Conservation (phyloP, 2,797 vertebrate genomes). For the Ctenopoma multispine region DNA sequence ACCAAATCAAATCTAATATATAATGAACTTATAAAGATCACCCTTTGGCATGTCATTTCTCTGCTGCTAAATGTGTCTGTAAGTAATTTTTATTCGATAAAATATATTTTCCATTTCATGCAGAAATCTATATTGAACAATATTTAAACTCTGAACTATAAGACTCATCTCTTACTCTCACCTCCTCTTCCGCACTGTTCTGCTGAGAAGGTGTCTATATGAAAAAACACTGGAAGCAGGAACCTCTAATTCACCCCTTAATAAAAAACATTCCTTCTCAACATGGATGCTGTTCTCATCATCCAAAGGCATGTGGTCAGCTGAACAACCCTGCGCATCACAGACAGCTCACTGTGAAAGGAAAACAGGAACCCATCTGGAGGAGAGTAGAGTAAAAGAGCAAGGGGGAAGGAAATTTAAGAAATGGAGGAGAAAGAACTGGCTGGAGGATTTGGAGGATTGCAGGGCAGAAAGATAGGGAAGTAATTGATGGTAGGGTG, state of each 20-base stretch:
- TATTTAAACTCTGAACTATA: constrained; percentile 10
- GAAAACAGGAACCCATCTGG: constrained; percentile 67
- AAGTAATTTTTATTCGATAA: constrained; percentile 1
- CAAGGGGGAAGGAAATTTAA: constrained; percentile 37
- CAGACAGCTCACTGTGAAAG: constrained; percentile 50
- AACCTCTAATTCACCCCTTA: constrained; percentile 63
- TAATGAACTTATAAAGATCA: constrained; percentile 53
- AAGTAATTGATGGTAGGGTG: no score
- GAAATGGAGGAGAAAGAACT: constrained; percentile 59
- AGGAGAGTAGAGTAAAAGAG: constrained; percentile 36
- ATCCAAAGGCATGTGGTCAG: constrained; percentile 67
- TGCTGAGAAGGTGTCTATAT: constrained; percentile 52
- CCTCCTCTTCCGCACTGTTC: constrained; percentile 3
- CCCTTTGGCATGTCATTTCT: constrained; percentile 28
- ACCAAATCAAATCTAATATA: constrained; percentile 41
- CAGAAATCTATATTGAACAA: not conserved
- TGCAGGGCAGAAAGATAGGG: no score
- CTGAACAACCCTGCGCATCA: constrained; percentile 55
- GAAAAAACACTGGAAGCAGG: no score
- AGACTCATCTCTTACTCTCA: not conserved
- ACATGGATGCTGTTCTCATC: constrained; percentile 55
- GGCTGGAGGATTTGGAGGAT: no score
- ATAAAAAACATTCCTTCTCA: constrained; percentile 36
- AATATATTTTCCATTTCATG: not conserved
- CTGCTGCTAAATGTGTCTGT: no score